phyloP scores from a whole-genome alignment of 1,140 invertebrate genomes.

The Drosophila teissieri region DNA sequence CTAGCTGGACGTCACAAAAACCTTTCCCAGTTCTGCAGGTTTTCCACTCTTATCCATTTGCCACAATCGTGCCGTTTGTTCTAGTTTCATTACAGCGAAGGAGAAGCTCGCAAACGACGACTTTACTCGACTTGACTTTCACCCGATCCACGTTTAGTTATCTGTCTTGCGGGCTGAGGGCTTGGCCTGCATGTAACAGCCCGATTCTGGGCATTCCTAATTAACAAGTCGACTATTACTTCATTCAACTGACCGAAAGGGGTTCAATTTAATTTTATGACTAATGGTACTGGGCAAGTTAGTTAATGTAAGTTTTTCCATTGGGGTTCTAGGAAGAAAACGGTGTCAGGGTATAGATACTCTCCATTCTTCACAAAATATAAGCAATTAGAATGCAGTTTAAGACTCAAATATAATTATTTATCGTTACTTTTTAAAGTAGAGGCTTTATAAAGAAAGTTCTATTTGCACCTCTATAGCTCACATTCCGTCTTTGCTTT shows the following conservation, averaged over 20 bases:
- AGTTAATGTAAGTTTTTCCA: constrained; percentile 7
- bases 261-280: constrained; percentile 59
- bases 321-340: neutral
- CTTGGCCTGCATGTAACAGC: neutral
- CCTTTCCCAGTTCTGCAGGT: constrained; percentile 36
- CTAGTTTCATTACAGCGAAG: constrained; percentile 48
- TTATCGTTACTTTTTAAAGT: no score
- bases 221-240: constrained; percentile 51
- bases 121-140: constrained; percentile 68
- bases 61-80: constrained; percentile 49
- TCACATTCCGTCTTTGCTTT: neutral
- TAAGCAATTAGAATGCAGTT: no score
- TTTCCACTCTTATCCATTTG: constrained; percentile 9
- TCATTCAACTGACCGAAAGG: constrained; percentile 23
- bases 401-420: no score
- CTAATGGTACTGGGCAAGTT: constrained; percentile 8
- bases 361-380: no score
- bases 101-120: constrained; percentile 43
- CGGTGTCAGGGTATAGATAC: neutral
- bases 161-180: constrained; percentile 10
- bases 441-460: no score
- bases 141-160: constrained; percentile 42
- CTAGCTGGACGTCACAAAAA: constrained; percentile 54
- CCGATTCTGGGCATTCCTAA: constrained; percentile 35
- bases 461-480: no score